Base-by-base conservation (phyloP, 2,888 invertebrate genomes). In the Hydropsyche betteni region DNA sequence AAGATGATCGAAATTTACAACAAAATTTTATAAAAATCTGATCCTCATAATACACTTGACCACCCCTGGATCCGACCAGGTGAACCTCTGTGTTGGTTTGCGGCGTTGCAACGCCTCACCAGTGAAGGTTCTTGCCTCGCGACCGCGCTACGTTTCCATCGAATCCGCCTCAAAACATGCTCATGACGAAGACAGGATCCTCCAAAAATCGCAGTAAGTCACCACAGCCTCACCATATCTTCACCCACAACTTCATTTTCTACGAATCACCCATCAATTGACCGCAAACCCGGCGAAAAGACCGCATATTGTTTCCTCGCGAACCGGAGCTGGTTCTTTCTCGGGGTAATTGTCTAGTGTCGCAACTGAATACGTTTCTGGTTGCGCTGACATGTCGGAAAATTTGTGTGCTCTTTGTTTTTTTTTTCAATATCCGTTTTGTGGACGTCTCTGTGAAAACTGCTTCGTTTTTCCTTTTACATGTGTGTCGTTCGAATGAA, bases 71-170 rank as follows among this genome's bases (percentile, higher is more conserved):
- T 7, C 14, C 38, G 44, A n/a, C 16, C 12, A 51, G 55, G 55
- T 33, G 50, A 53, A 58, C 38, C 33, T 55, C n/a, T 52, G 44
- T 52, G 69, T 44, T 38, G 24, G 24, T 24, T 24, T 24, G 72
- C 72, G 58, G 72, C 72, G 72, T 72, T 72, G 72, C 72, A 72
- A 55, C 55, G 61, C 72, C 38, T 70, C 16, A 55, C 12, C 61
- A 72, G 72, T 72, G 61, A 72, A 72, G 72, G 72, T 55, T 61
- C 50, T 44, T 10, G n/a, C 72, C 8, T 72, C 38, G 72, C 72
- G 72, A 6, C 53, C 10, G 5, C 53, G 33, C 16, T 53, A 44
- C 34, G 7, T n/a, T 53, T 10, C n/a, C 53, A 33, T 5, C n/a
- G 52, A 10, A 16, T 34, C 4, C n/a, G 68, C 34, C 33, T 16